A percentile compares a stretch with the other conserved stretches of the same genome.
Conservation (phyloP, 1,140 invertebrate species). For the Metopolophium dirhodum region DNA sequence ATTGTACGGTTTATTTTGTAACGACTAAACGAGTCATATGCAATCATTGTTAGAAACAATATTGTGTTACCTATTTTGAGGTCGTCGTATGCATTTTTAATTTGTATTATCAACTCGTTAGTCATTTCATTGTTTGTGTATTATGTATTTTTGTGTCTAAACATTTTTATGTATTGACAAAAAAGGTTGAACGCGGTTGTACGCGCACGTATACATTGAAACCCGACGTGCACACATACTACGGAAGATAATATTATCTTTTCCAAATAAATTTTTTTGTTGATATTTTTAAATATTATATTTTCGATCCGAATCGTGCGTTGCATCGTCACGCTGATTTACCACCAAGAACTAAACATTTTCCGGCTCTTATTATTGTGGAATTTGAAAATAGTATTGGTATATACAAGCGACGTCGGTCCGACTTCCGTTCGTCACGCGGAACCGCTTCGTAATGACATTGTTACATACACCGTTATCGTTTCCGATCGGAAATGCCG, state of each 20-base stretch:
- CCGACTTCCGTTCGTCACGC: constrained; percentile 35
- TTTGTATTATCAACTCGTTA: too few species aligned
- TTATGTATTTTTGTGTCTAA: not conserved
- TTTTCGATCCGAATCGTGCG: not conserved
- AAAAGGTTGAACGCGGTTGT: too few species aligned
- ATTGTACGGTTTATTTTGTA: not conserved
- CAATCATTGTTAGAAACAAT: not conserved
- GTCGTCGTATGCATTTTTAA: too few species aligned
- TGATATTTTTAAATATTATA: too few species aligned
- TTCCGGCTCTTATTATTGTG: not conserved
- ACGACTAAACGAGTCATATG: too few species aligned
- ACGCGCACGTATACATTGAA: not conserved
- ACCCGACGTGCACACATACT: not conserved
- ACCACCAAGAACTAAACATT: not conserved
- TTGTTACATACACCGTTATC: not conserved
- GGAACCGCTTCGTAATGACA: not conserved
- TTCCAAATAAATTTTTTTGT: not conserved
- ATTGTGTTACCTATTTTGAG: not conserved
- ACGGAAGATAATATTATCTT: too few species aligned
- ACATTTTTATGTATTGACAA: not conserved
- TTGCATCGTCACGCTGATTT: not conserved
- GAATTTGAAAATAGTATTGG: not conserved
- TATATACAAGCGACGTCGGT: not conserved
- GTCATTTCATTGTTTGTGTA: too few species aligned
- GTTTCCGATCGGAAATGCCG: constrained; percentile 22